phyloP scores from a whole-genome alignment of 2,888 invertebrate species.

The Euphydryas editha region DNA sequence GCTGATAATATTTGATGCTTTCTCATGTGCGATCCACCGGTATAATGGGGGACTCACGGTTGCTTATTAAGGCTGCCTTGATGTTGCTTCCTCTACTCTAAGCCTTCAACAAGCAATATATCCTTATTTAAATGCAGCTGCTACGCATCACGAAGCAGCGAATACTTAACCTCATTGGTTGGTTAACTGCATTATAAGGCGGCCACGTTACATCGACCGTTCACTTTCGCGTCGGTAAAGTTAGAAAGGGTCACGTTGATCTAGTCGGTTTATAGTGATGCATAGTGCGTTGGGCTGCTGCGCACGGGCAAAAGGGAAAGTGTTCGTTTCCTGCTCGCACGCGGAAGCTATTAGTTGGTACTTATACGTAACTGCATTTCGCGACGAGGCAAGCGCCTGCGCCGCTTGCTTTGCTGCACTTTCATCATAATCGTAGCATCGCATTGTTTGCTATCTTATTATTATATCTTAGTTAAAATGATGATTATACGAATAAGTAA shows the following conservation, averaged over 20 bases:
- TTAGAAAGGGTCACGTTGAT: slow-evolving; percentile 41
- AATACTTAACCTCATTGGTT: slow-evolving; percentile 78
- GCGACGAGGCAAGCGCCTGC: slow-evolving; percentile 48
- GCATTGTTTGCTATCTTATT: slow-evolving; percentile 19
- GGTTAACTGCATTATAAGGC: slow-evolving; percentile 74
- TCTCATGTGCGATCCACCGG: background rate
- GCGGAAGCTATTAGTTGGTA: slow-evolving; percentile 74
- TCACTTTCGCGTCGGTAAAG: slow-evolving; percentile 38
- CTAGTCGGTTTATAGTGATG: slow-evolving; percentile 68
- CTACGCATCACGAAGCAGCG: slow-evolving; percentile 67
- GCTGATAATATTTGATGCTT: slow-evolving; percentile 53
- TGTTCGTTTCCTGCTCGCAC: slow-evolving; percentile 79
- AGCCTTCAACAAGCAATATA: slow-evolving; percentile 29
- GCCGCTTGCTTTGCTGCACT: slow-evolving; percentile 37
- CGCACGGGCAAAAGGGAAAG: slow-evolving; percentile 82
- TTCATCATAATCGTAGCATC: slow-evolving; percentile 28
- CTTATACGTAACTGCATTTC: slow-evolving; percentile 71
- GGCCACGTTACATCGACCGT: slow-evolving; percentile 49
- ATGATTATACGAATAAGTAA: background rate
- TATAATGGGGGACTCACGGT: background rate
- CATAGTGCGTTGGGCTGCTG: slow-evolving; percentile 76
- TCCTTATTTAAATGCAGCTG: slow-evolving; percentile 68
- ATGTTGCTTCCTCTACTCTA: slow-evolving; percentile 22
- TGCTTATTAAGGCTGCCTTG: slow-evolving; percentile 30
- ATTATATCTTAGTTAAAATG: background rate